phyloP scores from a whole-genome alignment of 2,888 invertebrate genomes.

The Linnaemya vulpina region DNA sequence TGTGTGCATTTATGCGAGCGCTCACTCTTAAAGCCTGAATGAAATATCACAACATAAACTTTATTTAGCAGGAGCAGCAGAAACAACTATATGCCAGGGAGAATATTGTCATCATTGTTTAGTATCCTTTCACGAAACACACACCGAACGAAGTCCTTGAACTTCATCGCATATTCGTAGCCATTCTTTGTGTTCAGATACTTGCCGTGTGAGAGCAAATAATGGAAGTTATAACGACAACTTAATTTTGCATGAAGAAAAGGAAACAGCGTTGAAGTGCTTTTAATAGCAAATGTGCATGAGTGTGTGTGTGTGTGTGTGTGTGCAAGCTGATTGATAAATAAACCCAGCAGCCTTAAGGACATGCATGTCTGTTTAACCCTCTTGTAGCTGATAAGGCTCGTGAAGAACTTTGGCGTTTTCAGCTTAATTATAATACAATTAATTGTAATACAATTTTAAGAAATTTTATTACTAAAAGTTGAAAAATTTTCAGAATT shows the following conservation, averaged over 20 bases:
- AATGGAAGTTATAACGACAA: not conserved
- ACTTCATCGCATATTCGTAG: not conserved
- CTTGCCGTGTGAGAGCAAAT: slow-evolving; percentile 11
- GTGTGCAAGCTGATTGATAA: no score
- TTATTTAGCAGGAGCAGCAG: slow-evolving; percentile 55
- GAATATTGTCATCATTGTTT: slow-evolving; percentile 45
- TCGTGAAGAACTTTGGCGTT: no score
- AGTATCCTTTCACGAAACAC: slow-evolving; percentile 44
- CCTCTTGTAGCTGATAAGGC: no score
- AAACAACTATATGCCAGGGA: slow-evolving; percentile 25
- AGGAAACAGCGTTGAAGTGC: not conserved
- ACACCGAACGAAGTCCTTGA: slow-evolving; percentile 36
- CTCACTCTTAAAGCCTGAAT: slow-evolving; percentile 32
- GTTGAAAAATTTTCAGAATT: no score
- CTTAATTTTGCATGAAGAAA: not conserved
- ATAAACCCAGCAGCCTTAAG: no score
- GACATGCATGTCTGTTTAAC: no score
- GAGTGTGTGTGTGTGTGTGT: no score
- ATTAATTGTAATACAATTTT: no score
- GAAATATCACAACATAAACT: slow-evolving; percentile 63
- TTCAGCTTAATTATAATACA: no score
- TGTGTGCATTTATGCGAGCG: not conserved
- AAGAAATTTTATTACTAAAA: no score
- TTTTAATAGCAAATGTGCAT: not conserved
- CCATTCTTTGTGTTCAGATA: not conserved